Conservation (phyloP, 2,113 vertebrate species). For the Perca schrenkii region DNA sequence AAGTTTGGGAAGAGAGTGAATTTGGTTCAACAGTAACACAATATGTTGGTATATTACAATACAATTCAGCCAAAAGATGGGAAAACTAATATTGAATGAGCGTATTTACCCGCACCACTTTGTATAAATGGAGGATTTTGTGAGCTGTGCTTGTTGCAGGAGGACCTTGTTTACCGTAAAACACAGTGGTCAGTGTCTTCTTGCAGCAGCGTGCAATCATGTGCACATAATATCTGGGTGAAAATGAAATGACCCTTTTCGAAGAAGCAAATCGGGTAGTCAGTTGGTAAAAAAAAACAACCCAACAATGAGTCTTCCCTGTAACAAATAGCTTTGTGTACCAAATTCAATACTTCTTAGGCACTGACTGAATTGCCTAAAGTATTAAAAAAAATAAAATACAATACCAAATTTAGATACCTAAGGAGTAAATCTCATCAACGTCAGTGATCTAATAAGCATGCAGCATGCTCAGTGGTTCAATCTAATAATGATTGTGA, state of each 20-base stretch:
- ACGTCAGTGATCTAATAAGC: too few relatives aligned
- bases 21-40: too few relatives aligned
- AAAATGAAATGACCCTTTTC: background rate
- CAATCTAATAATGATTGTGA: too few relatives aligned
- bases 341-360: too few relatives aligned
- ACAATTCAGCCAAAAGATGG: background rate
- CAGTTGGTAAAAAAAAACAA: background rate
- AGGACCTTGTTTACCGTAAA: background rate
- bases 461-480: too few relatives aligned
- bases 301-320: background rate
- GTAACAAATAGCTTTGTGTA: background rate
- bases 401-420: too few relatives aligned
- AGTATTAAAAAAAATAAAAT: too few relatives aligned
- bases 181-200: background rate
- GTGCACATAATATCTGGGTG: background rate
- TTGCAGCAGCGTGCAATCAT: background rate
- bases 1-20: background rate
- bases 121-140: background rate
- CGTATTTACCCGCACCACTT: background rate
- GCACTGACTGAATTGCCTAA: too few relatives aligned
- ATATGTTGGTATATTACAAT: background rate
- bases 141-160: background rate
- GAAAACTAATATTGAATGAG: background rate
- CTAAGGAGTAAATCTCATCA: too few relatives aligned
- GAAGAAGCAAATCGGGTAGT: background rate